Evolutionary conservation across 2,888 invertebrate species (phyloP).

Genomic region (Aleiodes alternator): DNA sequence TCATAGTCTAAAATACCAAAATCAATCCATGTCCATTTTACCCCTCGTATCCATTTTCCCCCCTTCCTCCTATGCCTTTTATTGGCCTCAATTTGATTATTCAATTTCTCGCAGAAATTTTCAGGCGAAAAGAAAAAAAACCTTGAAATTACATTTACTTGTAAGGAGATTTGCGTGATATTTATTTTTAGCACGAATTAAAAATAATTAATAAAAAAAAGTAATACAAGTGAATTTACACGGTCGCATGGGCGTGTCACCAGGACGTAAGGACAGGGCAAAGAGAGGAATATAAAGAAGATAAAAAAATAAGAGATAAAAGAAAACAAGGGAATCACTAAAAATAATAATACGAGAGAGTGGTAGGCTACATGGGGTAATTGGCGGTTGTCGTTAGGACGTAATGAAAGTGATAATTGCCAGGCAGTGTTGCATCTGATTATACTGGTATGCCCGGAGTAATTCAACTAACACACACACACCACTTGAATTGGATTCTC

Average conservation of each 20-base stretch:
- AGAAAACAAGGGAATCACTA: conserved; percentile 28
- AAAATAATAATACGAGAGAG: conserved; percentile 35
- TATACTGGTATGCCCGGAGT: conserved; percentile 38
- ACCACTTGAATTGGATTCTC: conserved; percentile 14
- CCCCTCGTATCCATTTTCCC: too few species aligned
- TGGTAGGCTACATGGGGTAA: conserved; percentile 53
- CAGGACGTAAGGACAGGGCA: background rate
- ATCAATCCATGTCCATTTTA: too few species aligned
- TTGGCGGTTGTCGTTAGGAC: conserved; percentile 58
- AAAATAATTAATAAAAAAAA: background rate
- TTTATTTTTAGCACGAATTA: conserved; percentile 24
- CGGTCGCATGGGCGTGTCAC: conserved; percentile 5
- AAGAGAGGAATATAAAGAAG: conserved; percentile 11
- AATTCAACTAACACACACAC: conserved; percentile 22
- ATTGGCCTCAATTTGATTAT: background rate
- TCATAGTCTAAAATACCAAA: too few species aligned
- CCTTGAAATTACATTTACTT: conserved; percentile 4
- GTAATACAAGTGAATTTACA: too few species aligned
- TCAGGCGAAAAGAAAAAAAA: background rate
- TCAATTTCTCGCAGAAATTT: background rate
- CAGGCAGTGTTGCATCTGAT: conserved; percentile 53
- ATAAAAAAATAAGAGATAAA: conserved; percentile 30
- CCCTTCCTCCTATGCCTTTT: too few species aligned
- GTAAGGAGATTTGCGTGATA: background rate
- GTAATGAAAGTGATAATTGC: conserved; percentile 63